phyloP scores from a whole-genome alignment of 2,797 vertebrate genomes.

The Falco concolor region DNA sequence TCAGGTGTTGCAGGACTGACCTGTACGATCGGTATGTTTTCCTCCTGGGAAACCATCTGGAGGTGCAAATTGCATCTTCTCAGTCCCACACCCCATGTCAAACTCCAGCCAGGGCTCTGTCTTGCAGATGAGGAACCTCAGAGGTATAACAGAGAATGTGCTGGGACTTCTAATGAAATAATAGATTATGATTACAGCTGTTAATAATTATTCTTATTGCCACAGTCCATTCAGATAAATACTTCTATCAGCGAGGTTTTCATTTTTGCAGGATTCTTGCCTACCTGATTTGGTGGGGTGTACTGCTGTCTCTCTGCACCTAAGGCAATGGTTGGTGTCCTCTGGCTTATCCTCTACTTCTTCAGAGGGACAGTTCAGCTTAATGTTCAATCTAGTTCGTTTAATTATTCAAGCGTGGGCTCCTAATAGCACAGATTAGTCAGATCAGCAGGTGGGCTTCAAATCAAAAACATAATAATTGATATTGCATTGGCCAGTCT shows the following conservation, averaged over 20 bases:
- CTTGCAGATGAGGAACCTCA: neutral
- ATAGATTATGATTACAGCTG: neutral
- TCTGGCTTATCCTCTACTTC: neutral
- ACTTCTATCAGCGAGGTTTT: neutral
- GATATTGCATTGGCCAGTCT: neutral
- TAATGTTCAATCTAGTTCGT: neutral
- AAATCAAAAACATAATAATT: constrained; percentile 27
- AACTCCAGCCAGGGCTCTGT: neutral
- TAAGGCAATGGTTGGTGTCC: neutral
- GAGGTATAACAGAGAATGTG: neutral
- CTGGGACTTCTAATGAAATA: neutral
- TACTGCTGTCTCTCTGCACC: neutral
- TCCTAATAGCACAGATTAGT: neutral
- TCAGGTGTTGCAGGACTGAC: neutral
- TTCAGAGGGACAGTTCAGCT: neutral
- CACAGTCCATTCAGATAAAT: neutral
- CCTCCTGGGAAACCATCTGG: neutral
- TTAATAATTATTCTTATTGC: neutral
- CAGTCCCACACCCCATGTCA: neutral
- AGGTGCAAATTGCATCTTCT: neutral
- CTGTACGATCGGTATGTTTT: neutral
- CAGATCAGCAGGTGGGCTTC: neutral
- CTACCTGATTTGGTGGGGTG: neutral
- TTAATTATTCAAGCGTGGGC: neutral
- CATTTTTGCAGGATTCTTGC: neutral